Evolutionary conservation across 1,140 invertebrate genomes (phyloP).

Genomic region (Euschistus heros): DNA sequence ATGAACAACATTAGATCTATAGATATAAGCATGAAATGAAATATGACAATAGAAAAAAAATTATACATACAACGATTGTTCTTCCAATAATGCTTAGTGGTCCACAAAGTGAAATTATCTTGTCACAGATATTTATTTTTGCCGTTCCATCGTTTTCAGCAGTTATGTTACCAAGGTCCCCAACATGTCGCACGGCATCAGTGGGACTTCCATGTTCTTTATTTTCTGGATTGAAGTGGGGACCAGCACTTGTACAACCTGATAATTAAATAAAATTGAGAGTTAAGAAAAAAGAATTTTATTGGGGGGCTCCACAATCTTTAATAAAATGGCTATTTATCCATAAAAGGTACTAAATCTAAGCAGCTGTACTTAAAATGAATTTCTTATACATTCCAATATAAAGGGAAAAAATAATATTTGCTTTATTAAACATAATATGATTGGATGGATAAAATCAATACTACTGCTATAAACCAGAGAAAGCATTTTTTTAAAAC

Average conservation of each 20-base stretch:
- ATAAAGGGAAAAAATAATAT: too few relatives aligned
- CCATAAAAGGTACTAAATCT: too few relatives aligned
- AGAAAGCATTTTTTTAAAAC: too few relatives aligned
- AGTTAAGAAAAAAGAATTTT: too few relatives aligned
- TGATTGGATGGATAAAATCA: too few relatives aligned
- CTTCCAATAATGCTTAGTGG: conserved; percentile 74
- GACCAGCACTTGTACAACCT: conserved; percentile 89
- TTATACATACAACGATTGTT: conserved; percentile 61
- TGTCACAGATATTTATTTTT: conserved; percentile 63
- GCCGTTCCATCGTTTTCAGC: conserved; percentile 61
- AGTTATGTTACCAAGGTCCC: conserved; percentile 84
- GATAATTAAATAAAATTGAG: neutral
- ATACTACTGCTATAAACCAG: too few relatives aligned
- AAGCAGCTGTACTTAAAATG: too few relatives aligned
- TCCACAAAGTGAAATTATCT: conserved; percentile 60
- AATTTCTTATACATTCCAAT: too few relatives aligned
- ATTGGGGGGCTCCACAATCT: too few relatives aligned
- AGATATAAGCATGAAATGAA: neutral
- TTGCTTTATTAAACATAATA: too few relatives aligned
- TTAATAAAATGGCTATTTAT: too few relatives aligned
- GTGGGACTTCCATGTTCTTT: conserved; percentile 79
- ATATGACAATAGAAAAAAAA: neutral
- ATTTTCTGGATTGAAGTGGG: conserved; percentile 86
- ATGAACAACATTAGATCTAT: neutral
- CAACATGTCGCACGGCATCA: conserved; percentile 66